Percentiles rank a stretch among this genome's conserved stretches.
Evolutionary conservation across 2,888 invertebrate genomes (phyloP).

Genomic region (Coleophora flavipennella): DNA sequence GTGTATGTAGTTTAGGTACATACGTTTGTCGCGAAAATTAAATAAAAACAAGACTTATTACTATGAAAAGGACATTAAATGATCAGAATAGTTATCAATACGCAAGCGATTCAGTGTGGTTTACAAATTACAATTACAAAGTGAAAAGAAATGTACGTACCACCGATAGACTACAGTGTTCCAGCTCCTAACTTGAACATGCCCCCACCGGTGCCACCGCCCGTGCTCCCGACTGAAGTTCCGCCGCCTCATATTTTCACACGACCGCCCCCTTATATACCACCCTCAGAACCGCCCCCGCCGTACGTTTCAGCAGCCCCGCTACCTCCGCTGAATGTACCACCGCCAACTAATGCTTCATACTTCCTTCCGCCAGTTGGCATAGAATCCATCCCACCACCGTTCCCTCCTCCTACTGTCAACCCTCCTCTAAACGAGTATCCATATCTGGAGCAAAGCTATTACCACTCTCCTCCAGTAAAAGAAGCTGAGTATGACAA

Average conservation of each 20-base stretch:
- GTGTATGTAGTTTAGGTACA: too few species aligned
- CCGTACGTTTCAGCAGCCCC: conserved; percentile 6
- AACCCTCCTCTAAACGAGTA: conserved; percentile 10
- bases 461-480: conserved; percentile 2
- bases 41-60: too few species aligned
- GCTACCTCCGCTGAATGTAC: conserved; percentile 19
- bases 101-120: too few species aligned
- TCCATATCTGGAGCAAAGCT: conserved; percentile 14
- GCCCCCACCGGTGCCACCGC: conserved; percentile 28
- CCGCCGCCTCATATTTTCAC: conserved; percentile 25
- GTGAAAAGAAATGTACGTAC: conserved; percentile 37
- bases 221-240: conserved; percentile 15
- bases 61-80: too few species aligned
- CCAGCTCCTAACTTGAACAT: conserved; percentile 41
- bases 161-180: conserved; percentile 41
- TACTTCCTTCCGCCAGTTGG: conserved; percentile 18
- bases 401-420: conserved; percentile 16
- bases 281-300: conserved; percentile 10
- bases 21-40: too few species aligned
- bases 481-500: background rate
- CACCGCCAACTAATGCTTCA: conserved; percentile 21
- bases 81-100: too few species aligned
- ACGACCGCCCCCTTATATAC: conserved; percentile 22
- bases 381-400: conserved; percentile 18
- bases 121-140: too few species aligned